Conservation (phyloP, 2,113 vertebrate species). For the Ctenomys sociabilis region DNA sequence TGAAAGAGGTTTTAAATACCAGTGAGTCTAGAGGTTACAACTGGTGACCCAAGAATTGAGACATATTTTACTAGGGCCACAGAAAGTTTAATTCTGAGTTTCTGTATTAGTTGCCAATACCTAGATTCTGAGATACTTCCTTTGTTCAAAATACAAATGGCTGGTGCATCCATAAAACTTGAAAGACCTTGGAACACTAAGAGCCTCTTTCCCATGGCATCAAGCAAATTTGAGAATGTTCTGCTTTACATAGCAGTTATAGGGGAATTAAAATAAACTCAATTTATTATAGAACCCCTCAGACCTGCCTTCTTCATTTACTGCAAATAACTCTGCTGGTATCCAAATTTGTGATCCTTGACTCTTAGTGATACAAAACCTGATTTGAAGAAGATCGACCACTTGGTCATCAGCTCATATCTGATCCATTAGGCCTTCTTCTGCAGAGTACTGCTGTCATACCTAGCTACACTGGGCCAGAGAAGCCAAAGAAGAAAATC, state of each 20-base stretch:
- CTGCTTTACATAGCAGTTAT: not conserved
- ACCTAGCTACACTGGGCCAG: not conserved
- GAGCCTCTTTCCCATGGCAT: not conserved
- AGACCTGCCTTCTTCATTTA: not conserved
- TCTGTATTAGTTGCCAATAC: constrained; percentile 39
- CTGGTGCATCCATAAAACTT: constrained; percentile 13
- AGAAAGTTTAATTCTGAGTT: constrained; percentile 68
- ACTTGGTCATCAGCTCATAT: not conserved
- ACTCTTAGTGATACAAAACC: not conserved
- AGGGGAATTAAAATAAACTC: not conserved
- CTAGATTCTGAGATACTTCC: constrained; percentile 7
- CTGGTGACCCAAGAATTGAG: constrained; percentile 66
- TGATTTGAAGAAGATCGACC: not conserved
- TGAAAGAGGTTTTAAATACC: constrained; percentile 73
- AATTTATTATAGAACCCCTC: not conserved
- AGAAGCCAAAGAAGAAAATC: not conserved
- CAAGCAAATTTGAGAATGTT: not conserved
- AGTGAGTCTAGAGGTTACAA: constrained; percentile 64
- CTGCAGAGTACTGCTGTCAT: not conserved
- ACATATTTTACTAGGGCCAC: constrained; percentile 62
- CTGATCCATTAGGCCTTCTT: not conserved
- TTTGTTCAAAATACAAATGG: not conserved
- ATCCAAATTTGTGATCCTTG: not conserved
- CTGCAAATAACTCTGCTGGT: not conserved
- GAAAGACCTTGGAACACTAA: not conserved